Conservation (phyloP, 2,888 invertebrate genomes). For the Silvanus unidentatus region DNA sequence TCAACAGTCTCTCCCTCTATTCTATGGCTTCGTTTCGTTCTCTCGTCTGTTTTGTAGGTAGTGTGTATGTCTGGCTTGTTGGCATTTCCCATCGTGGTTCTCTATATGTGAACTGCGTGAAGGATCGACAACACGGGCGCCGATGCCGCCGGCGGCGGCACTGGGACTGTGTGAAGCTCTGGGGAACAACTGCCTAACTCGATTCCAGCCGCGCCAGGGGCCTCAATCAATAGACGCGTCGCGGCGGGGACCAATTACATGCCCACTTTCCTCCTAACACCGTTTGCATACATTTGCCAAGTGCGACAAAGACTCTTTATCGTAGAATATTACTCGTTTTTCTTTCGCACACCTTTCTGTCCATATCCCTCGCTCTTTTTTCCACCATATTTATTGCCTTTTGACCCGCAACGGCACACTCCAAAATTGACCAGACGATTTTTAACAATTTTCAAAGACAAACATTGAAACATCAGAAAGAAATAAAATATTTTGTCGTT, state of each 20-base stretch:
- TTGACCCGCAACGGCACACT: background rate
- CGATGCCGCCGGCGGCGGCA: slow-evolving; percentile 9
- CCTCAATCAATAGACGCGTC: slow-evolving; percentile 49
- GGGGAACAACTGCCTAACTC: slow-evolving; percentile 46
- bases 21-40: too few relatives aligned
- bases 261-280: slow-evolving; percentile 51
- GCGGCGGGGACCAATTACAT: slow-evolving; percentile 50
- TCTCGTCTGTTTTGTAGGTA: too few relatives aligned
- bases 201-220: slow-evolving; percentile 45
- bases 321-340: slow-evolving; percentile 23
- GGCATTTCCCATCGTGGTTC: background rate
- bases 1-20: too few relatives aligned
- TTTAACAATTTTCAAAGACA: too few relatives aligned
- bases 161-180: slow-evolving; percentile 22
- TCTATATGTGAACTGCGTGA: slow-evolving; percentile 2
- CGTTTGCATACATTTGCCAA: slow-evolving; percentile 49
- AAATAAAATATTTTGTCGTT: too few relatives aligned
- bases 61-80: too few relatives aligned
- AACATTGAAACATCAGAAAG: too few relatives aligned
- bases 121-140: background rate
- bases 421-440: too few relatives aligned
- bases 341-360: slow-evolving; percentile 8
- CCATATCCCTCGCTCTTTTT: slow-evolving; percentile 12
- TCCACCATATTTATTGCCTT: background rate
- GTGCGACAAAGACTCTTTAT: slow-evolving; percentile 33